Evolutionary conservation across 2,797 vertebrate species (phyloP).

Genomic region (Trematomus bernacchii): DNA sequence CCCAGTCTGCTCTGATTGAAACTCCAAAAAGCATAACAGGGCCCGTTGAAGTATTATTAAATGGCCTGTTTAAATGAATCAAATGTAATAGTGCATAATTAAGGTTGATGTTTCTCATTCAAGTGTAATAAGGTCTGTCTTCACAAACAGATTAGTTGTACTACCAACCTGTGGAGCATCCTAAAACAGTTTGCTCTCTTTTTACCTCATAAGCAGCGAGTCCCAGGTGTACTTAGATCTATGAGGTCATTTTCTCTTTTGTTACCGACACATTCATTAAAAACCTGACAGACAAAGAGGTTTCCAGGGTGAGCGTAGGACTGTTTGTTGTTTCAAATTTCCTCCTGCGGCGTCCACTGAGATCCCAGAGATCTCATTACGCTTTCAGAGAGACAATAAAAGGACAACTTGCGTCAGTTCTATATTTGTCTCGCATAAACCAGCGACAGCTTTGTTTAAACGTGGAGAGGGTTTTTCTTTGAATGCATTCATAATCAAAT

Average conservation of each 20-base stretch:
- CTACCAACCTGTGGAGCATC: conserved; percentile 3
- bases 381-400: conserved; percentile 66
- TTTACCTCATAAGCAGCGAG: not conserved
- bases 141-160: not conserved
- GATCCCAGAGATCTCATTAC: conserved; percentile 67
- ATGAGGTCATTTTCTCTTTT: conserved; percentile 47
- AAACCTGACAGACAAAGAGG: conserved; percentile 37
- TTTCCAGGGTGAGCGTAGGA: conserved; percentile 28
- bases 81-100: not conserved
- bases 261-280: conserved; percentile 56
- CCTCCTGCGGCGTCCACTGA: conserved; percentile 36
- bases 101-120: not conserved
- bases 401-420: conserved; percentile 63
- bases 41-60: not conserved
- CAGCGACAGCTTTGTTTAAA: conserved; percentile 67
- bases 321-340: conserved; percentile 72
- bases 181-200: conserved; percentile 32
- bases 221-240: not conserved
- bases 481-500: conserved; percentile 60
- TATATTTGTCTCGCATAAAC: conserved; percentile 65
- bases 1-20: no score
- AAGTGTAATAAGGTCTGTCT: conserved; percentile 5
- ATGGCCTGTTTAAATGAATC: not conserved
- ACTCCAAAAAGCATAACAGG: no score
- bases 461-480: conserved; percentile 60